Conservation (phyloP, 2,113 vertebrate genomes). For the Oncorhynchus keta region DNA sequence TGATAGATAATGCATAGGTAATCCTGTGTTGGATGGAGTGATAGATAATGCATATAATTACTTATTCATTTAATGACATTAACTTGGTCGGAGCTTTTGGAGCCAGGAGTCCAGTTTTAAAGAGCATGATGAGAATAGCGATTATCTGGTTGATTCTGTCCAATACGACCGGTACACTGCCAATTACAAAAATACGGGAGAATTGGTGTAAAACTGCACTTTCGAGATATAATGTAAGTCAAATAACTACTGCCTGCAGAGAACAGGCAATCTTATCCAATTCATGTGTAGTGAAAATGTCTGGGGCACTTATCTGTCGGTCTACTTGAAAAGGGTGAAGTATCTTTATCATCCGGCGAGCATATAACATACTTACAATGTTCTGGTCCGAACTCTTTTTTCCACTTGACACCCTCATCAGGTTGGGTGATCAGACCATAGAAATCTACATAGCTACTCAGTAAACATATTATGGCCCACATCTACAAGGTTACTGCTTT, state of each 20-base stretch:
- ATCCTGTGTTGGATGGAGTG: too few species aligned
- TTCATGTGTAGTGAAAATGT: background rate
- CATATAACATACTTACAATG: background rate
- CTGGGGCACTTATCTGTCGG: conserved; percentile 15
- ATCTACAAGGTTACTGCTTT: too few species aligned
- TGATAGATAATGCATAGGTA: too few species aligned
- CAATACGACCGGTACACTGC: conserved; percentile 28
- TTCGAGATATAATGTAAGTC: background rate
- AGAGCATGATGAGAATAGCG: conserved; percentile 59
- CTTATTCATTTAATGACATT: conserved; percentile 96
- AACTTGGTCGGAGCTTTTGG: conserved; percentile 70
- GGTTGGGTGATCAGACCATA: too few species aligned
- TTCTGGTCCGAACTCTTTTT: too few species aligned
- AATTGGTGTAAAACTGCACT: background rate
- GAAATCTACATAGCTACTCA: too few species aligned
- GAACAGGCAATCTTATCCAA: conserved; percentile 1
- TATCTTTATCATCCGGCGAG: background rate
- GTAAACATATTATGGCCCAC: too few species aligned
- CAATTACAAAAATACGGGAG: conserved; percentile 3
- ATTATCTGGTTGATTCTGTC: conserved; percentile 34
- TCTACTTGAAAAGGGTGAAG: background rate
- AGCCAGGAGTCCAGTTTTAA: conserved; percentile 51
- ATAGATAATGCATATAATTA: conserved; percentile 70
- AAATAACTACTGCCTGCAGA: background rate
- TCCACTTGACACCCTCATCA: too few species aligned